phyloP scores from a whole-genome alignment of 1,140 invertebrate genomes.

The Meloidogyne hapla region DNA sequence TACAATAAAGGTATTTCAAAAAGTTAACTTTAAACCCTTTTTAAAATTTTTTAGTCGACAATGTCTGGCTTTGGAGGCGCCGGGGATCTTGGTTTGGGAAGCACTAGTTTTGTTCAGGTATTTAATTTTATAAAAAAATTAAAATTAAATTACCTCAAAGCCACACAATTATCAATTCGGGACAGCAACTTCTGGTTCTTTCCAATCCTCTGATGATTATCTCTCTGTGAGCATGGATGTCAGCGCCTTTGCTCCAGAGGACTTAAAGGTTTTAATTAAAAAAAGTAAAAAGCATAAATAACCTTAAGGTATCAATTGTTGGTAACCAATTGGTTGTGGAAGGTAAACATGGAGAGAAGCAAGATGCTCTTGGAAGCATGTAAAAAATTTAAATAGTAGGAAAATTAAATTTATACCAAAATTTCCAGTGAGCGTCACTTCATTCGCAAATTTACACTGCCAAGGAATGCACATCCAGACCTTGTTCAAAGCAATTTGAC shows the following conservation, averaged over 20 bases:
- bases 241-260: slow-evolving; percentile 43
- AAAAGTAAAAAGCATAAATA: background rate
- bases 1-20: slow-evolving; percentile 35
- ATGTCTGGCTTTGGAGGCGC: slow-evolving; percentile 24
- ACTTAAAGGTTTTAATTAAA: slow-evolving; percentile 36
- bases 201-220: slow-evolving; percentile 39
- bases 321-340: slow-evolving; percentile 46
- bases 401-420: background rate
- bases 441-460: slow-evolving; percentile 48
- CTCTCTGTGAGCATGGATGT: slow-evolving; percentile 41
- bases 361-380: slow-evolving; percentile 39
- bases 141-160: background rate
- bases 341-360: slow-evolving; percentile 46
- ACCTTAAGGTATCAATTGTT: slow-evolving; percentile 44
- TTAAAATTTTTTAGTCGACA: background rate
- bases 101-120: background rate
- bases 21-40: background rate
- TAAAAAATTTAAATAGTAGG: background rate
- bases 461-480: slow-evolving; percentile 42
- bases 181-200: slow-evolving; percentile 43
- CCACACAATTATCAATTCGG: slow-evolving; percentile 54
- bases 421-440: slow-evolving; percentile 42
- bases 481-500: slow-evolving; percentile 42
- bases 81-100: background rate
- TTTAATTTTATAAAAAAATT: background rate